A percentile compares a stretch with the other conserved stretches of the same genome.
Evolutionary conservation across 2,888 invertebrate species (phyloP).

Genomic region (Torymus texanus): DNA sequence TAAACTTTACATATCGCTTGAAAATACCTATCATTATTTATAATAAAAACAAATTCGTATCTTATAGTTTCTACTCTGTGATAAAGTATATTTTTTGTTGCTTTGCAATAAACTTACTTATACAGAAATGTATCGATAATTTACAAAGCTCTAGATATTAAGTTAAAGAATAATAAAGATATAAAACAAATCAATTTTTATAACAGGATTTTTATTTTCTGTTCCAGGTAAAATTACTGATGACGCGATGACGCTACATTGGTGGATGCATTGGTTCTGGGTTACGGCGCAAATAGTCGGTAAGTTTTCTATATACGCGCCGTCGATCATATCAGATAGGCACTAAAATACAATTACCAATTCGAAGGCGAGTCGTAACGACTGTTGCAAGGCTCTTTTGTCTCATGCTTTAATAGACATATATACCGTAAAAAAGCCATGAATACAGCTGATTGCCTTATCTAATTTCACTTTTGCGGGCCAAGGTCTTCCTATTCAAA

Average conservation of each 20-base stretch:
- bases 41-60: no score
- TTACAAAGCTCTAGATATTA: no score
- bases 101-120: no score
- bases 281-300: slow-evolving; percentile 79
- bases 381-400: background rate
- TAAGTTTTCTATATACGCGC: slow-evolving; percentile 59
- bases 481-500: slow-evolving; percentile 9
- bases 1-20: no score
- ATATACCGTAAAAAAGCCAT: no score
- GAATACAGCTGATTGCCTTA: background rate
- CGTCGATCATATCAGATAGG: no score
- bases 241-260: slow-evolving; percentile 88
- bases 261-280: slow-evolving; percentile 95
- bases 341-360: background rate
- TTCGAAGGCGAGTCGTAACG: background rate
- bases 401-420: background rate
- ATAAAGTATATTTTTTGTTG: no score
- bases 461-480: slow-evolving; percentile 1
- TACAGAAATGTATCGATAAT: no score
- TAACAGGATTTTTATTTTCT: slow-evolving; percentile 44
- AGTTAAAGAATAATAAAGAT: background rate
- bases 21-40: no score
- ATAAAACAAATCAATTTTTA: background rate
- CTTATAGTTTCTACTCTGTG: no score
- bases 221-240: slow-evolving; percentile 62